These are phyloP conservation scores for Aurelia sp. DNA, from an alignment of 30 jellyfish, hydroid and myxozoan species.

Conservation along the genomic window DNA sequence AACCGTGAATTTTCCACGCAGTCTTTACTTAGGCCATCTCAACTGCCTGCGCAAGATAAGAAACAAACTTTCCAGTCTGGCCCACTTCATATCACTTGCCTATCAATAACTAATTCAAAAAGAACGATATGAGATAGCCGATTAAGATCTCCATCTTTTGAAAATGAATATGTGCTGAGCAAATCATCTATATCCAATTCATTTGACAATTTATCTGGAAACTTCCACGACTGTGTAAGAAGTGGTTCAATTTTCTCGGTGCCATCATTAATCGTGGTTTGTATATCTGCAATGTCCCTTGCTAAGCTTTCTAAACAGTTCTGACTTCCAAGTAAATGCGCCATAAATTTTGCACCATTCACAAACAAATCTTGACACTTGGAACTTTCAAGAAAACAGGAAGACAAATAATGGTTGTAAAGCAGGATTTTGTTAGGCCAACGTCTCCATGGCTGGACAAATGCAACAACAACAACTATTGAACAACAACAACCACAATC, in stretches of 20 bases:
- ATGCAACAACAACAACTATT: no score
- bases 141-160: constrained; percentile 86
- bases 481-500: no score
- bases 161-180: constrained; percentile 57
- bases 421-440: no score
- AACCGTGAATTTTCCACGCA: no score
- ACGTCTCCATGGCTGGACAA: no score
- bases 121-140: constrained; percentile 85
- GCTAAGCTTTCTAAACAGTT: constrained; percentile 87
- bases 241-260: constrained; percentile 41
- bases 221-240: constrained; percentile 86
- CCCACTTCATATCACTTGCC: no score
- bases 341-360: constrained; percentile 34
- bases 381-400: no score
- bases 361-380: no score
- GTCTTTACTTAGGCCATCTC: no score
- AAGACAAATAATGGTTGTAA: no score
- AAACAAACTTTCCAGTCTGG: no score
- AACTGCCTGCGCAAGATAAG: no score
- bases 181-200: constrained; percentile 79
- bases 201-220: constrained; percentile 78
- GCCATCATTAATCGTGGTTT: constrained; percentile 64
- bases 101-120: constrained; percentile 90
- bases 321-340: constrained; percentile 90
- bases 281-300: constrained; percentile 80